Evolutionary conservation across 2,113 vertebrate species (phyloP).

Genomic region (Poecilia latipinna): DNA sequence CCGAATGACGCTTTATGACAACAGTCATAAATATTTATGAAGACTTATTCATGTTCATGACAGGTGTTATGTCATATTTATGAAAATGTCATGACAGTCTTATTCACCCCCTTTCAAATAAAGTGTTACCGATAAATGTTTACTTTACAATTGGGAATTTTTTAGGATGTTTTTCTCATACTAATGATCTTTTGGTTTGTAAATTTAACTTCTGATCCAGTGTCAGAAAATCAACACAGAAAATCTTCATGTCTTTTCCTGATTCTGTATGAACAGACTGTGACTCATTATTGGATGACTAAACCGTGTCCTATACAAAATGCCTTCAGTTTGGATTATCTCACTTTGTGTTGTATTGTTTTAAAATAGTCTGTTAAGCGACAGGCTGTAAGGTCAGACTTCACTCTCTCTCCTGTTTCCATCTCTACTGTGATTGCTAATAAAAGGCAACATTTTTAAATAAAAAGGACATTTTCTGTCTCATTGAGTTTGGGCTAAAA

Average conservation of each 20-base stretch:
- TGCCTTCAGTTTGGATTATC: neutral
- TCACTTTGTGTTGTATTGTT: neutral
- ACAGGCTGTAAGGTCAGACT: neutral
- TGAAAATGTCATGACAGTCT: too few relatives aligned
- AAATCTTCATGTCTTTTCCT: neutral
- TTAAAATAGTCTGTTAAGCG: neutral
- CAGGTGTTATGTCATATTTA: too few relatives aligned
- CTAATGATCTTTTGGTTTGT: neutral
- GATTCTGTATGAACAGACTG: neutral
- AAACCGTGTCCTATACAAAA: neutral
- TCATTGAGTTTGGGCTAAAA: neutral
- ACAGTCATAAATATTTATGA: too few relatives aligned
- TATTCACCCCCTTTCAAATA: too few relatives aligned
- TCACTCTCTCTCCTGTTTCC: neutral
- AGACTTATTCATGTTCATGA: too few relatives aligned
- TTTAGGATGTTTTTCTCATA: too few relatives aligned
- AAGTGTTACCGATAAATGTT: too few relatives aligned
- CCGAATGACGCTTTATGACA: too few relatives aligned
- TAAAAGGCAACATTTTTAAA: neutral
- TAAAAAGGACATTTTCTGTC: neutral
- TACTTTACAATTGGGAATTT: too few relatives aligned
- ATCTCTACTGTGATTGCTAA: neutral
- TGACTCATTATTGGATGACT: neutral
- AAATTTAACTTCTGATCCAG: neutral
- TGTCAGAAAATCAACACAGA: neutral